These are phyloP conservation scores for Podarcis lilfordi DNA, from an alignment of 2,797 vertebrate species.

Conservation along the genomic window DNA sequence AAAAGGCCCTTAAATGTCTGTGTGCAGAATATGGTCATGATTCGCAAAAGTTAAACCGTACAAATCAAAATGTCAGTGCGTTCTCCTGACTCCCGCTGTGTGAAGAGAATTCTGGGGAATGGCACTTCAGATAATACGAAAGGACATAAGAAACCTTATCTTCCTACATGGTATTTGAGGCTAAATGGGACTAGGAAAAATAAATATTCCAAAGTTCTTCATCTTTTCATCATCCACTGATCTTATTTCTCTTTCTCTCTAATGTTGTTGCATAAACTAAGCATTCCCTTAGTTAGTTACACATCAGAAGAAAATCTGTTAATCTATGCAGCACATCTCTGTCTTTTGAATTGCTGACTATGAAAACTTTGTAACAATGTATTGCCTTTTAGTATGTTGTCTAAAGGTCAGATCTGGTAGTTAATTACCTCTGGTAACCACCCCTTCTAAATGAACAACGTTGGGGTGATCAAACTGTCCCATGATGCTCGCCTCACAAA, in stretches of 20 bases:
- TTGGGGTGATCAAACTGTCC: slow-evolving; percentile 99
- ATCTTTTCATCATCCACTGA: slow-evolving; percentile 54
- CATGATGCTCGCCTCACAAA: slow-evolving; percentile 99
- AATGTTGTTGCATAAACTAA: slow-evolving; percentile 52
- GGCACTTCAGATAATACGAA: slow-evolving; percentile 61
- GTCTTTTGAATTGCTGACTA: slow-evolving; percentile 54
- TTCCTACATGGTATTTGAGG: slow-evolving; percentile 57
- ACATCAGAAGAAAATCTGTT: slow-evolving; percentile 64
- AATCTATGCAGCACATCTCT: slow-evolving; percentile 41
- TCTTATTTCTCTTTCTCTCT: slow-evolving; percentile 36
- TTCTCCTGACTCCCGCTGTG: slow-evolving; percentile 60
- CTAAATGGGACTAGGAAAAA: slow-evolving; percentile 63
- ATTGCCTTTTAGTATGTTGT: neutral
- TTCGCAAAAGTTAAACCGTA: slow-evolving; percentile 65
- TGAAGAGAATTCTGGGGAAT: slow-evolving; percentile 63
- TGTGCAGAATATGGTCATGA: slow-evolving; percentile 53
- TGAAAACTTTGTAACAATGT: slow-evolving; percentile 49
- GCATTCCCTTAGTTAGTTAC: slow-evolving; percentile 66
- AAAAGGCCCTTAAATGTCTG: slow-evolving; percentile 70
- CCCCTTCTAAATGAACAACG: slow-evolving; percentile 96
- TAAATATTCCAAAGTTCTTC: slow-evolving; percentile 56
- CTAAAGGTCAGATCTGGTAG: slow-evolving; percentile 12
- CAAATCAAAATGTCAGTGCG: slow-evolving; percentile 67
- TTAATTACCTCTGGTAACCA: slow-evolving; percentile 93
- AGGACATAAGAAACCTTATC: slow-evolving; percentile 59